Conservation (phyloP, 2,113 vertebrate genomes). For the Platichthys stellatus region DNA sequence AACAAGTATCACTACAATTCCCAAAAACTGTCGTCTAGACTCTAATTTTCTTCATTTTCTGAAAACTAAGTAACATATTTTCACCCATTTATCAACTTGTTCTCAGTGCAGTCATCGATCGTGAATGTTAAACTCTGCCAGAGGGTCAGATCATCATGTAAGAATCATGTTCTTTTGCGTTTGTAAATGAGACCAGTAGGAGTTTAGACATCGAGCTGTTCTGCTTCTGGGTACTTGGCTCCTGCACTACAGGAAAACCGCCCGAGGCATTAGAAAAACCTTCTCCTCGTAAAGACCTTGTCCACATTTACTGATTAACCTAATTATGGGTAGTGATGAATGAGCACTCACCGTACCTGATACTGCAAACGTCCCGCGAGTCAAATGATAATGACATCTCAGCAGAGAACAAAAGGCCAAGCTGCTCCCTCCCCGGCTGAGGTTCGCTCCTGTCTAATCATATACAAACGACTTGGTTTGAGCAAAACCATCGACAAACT, state of each 20-base stretch:
- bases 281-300: slow-evolving; percentile 2
- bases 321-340: not conserved
- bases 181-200: not conserved
- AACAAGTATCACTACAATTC: no score
- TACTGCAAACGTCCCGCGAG: not conserved
- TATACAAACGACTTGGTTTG: no score
- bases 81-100: not conserved
- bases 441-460: no score
- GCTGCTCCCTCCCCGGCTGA: no score
- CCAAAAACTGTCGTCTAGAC: not conserved
- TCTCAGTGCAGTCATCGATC: not conserved
- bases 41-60: not conserved
- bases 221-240: slow-evolving; percentile 33
- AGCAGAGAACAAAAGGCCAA: no score
- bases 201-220: not conserved
- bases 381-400: not conserved
- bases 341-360: not conserved
- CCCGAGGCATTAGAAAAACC: slow-evolving; percentile 9
- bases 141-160: not conserved
- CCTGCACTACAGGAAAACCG: not conserved
- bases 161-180: not conserved
- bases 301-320: slow-evolving; percentile 17
- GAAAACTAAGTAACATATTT: not conserved
- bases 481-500: no score
- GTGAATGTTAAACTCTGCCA: not conserved